Evolutionary conservation across 1,140 invertebrate genomes (phyloP), one percentile per base, ranked within the genome.

Genomic region (Drosophila seguyi): DNA sequence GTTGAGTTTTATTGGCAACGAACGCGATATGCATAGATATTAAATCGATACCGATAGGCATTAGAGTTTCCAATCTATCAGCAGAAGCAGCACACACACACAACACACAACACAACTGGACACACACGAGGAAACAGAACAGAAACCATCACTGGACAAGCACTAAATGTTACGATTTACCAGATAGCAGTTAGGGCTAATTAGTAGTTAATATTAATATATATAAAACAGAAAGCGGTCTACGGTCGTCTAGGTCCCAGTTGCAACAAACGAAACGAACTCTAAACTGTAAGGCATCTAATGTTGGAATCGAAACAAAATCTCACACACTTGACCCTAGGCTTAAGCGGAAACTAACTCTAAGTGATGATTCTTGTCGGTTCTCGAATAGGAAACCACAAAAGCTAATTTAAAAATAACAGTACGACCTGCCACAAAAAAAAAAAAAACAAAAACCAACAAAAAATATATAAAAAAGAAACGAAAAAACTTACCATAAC

Each of bases 1-100:
- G 84, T 90, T 88, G 85, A 90, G 81, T 85, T 88, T 85, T 85
- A 85, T 88, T 90, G 81, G 84, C 85, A 88, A 84, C 85, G 85
- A 87, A 82, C 58, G 57, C 57, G 68, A 79, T 77, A 56, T 56
- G 36, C 38, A 71, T 65, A 53, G 52, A 55, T 55, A 55, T 55
- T 55, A 55, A 55, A 53, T 14, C 31, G 50, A 36, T 53, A 53
- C 50, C 31, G 50, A 53, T 53, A 88, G 68, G 75, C 79, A 79
- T 74, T 74, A 75, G 63, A 85, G 44, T 75, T 55, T 81, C 66
- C 68, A 55, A 74, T 84, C 73, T 80, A 82, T 78, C 68, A 41
- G 75, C 63, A 82, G 71, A 67, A 82, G 82, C 81, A 85, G 77
- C 83, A 87, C 83, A 80, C 59, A 75, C 56, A 29, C 7, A n/a